Evolutionary conservation across 2,797 vertebrate species (phyloP).

Genomic region (Streptopelia turtur): DNA sequence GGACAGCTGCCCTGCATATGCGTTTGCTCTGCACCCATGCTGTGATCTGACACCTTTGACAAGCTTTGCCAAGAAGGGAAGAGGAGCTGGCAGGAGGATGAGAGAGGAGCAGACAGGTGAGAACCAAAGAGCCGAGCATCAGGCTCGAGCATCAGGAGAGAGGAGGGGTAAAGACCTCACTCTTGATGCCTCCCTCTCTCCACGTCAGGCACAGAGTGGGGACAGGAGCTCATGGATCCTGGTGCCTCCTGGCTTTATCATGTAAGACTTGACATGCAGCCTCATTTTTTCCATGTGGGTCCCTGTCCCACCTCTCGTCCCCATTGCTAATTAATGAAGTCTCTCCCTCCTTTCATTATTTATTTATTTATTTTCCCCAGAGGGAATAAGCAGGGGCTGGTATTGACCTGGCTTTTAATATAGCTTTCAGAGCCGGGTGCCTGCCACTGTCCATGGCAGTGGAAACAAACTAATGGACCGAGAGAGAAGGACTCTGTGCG

Average conservation of each 20-base stretch:
- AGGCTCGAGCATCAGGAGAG: background rate
- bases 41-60: background rate
- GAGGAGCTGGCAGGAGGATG: background rate
- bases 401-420: constrained; percentile 74
- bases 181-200: background rate
- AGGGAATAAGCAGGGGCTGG: constrained; percentile 31
- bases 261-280: background rate
- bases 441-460: constrained; percentile 44
- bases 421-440: constrained; percentile 57
- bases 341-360: constrained; percentile 10
- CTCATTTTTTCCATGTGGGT: background rate
- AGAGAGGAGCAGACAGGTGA: background rate
- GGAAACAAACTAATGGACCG: constrained; percentile 69
- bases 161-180: background rate
- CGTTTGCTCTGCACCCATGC: background rate
- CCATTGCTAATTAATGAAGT: background rate
- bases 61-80: background rate
- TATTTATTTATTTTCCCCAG: constrained; percentile 53
- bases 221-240: background rate
- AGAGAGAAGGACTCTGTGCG: constrained; percentile 16
- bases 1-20: background rate
- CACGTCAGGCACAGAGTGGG: accelerated
- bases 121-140: background rate
- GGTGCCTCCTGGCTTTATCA: background rate
- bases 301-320: background rate